Evolutionary conservation across 1,140 invertebrate genomes (phyloP), one percentile per base, ranked within the genome.

Genomic region (Procambarus clarkii): DNA sequence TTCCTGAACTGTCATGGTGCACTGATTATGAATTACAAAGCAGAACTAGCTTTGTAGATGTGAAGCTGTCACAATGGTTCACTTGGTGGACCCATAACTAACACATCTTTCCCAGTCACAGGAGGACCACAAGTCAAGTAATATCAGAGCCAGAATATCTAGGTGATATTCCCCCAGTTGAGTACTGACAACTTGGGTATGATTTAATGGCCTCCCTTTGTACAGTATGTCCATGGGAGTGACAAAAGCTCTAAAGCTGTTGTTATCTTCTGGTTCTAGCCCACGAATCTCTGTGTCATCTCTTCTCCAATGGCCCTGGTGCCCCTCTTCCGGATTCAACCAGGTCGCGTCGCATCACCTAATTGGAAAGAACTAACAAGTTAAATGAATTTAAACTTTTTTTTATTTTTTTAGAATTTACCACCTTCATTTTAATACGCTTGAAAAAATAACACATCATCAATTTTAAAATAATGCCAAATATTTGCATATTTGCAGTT

Each of bases 201-300:
- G 11, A 74, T 24, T 74, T 21, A 21, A 74, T 74, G n/a, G 69
- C 69, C 69, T 74, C n/a, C 69, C 18, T 74, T 5, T n/a, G 34
- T n/a, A n/a, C n/a, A n/a, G n/a, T n/a, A 60, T 21, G 76, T 58
- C 74, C 46, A 58, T 46, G 50, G 13, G 24, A 50, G 76, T 60
- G 45, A 60, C n/a, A 81, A 48, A 60, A 69, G 64, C 46, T 46
- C 69, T 60, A 46, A 69, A 83, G 83, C 13, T 85, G 71, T 54
- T 79, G 77, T 91, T 91, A 91, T 79, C 88, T 91, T 78, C 82
- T 85, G 77, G 82, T 85, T 77, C 88, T 84, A 80, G 88, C 88
- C 88, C 88, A 91, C 11, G 88, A 85, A 74, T 91, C 88, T 79
- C 88, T 77, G 76, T 91, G 88, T 91, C 88, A 91, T 91, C 88